Percentiles rank a stretch among this genome's conserved stretches.
phyloP scores from a whole-genome alignment of 2,113 vertebrate genomes.

The Beaufortia kweichowensis region DNA sequence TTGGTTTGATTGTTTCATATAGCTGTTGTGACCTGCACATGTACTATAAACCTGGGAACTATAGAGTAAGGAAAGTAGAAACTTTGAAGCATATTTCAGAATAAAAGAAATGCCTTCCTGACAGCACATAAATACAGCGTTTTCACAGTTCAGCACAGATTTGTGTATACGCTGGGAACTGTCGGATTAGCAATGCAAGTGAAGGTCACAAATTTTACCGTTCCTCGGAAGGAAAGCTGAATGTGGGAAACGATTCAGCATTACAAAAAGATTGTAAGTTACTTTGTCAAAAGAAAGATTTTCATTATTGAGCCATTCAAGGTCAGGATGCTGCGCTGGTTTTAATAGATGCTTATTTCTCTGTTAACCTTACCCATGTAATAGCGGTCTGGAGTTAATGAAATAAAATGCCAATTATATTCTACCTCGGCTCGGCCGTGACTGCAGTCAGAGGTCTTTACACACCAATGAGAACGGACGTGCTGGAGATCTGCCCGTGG shows the following conservation, averaged over 20 bases:
- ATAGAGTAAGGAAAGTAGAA: background rate
- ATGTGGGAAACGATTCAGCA: conserved; percentile 22
- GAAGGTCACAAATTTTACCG: conserved; percentile 23
- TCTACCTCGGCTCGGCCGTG: conserved; percentile 10
- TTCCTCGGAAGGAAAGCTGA: background rate
- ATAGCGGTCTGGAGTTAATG: conserved; percentile 39
- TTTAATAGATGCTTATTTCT: conserved; percentile 41
- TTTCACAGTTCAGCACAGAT: background rate
- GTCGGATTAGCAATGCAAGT: background rate
- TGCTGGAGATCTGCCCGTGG: background rate
- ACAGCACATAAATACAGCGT: background rate
- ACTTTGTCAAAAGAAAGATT: conserved; percentile 98
- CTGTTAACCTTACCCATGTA: conserved; percentile 37
- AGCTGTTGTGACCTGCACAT: background rate
- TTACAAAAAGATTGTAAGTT: conserved; percentile 52
- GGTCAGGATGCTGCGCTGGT: conserved; percentile 16
- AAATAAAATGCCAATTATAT: conserved; percentile 44
- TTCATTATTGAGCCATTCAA: conserved; percentile 32
- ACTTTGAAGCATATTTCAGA: background rate
- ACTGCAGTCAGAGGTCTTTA: conserved; percentile 31
- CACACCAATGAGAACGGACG: conserved; percentile 17
- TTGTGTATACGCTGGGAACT: background rate
- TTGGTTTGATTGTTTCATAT: background rate
- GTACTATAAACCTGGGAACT: background rate
- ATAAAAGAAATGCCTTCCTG: too few species aligned